Percentiles rank a stretch among this genome's conserved stretches.
Conservation (phyloP, 2,113 vertebrate genomes). For the Etia nguti region DNA sequence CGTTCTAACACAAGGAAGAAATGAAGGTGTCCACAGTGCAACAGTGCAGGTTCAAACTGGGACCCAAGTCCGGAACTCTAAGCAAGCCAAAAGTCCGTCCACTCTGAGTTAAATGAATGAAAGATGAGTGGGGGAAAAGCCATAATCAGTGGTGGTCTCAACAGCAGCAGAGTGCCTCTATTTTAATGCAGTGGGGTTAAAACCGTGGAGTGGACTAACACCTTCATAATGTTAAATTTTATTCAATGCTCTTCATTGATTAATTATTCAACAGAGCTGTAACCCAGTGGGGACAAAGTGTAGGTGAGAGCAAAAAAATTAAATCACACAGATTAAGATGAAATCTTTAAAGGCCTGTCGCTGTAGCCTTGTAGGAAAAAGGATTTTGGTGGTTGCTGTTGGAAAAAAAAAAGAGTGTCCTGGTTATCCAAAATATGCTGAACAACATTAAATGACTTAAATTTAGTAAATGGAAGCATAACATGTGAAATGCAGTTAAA, state of each 20-base stretch:
- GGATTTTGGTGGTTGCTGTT: too few relatives aligned
- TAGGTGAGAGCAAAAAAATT: fast-evolving
- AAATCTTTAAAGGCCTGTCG: fast-evolving
- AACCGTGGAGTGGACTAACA: neutral
- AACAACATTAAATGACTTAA: neutral
- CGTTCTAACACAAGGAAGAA: too few relatives aligned
- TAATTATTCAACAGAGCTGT: neutral
- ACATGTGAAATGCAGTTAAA: neutral
- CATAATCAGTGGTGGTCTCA: neutral
- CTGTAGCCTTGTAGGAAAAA: too few relatives aligned
- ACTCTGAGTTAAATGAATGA: neutral
- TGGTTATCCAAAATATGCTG: too few relatives aligned
- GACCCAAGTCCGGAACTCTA: neutral
- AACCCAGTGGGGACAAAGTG: neutral
- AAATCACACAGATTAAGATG: neutral
- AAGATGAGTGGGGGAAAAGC: fast-evolving
- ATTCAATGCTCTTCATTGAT: neutral
- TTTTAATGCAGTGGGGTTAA: neutral
- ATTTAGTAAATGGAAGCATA: neutral
- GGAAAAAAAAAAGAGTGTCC: too few relatives aligned
- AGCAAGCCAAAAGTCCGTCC: neutral
- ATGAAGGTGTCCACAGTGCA: too few relatives aligned
- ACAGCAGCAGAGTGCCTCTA: neutral
- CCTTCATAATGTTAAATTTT: neutral
- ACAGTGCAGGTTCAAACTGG: neutral